Evolutionary conservation across 2,113 vertebrate species (phyloP).

Genomic region (Nanger granti): DNA sequence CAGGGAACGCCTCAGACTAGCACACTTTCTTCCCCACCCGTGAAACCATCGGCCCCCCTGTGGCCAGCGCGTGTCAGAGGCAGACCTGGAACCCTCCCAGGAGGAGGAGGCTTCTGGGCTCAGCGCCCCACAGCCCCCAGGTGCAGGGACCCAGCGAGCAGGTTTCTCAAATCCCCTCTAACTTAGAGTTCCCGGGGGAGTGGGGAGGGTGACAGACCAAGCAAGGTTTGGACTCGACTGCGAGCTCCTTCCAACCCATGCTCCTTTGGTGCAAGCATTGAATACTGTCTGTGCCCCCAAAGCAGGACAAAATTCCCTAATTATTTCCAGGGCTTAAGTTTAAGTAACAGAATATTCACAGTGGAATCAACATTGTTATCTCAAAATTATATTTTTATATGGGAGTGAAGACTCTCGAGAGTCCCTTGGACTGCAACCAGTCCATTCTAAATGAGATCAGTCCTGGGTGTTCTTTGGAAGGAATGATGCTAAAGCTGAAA

Average conservation of each 20-base stretch:
- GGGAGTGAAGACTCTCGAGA: background rate
- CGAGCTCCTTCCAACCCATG: background rate
- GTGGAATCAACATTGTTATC: background rate
- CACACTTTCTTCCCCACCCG: background rate
- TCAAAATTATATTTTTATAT: background rate
- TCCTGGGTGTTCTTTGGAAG: too few relatives aligned
- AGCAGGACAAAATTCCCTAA: background rate
- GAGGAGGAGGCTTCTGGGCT: background rate
- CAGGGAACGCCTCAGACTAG: background rate
- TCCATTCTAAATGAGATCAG: too few relatives aligned
- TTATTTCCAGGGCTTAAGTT: background rate
- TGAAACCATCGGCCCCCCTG: background rate
- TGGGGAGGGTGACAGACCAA: background rate
- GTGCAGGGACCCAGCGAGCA: background rate
- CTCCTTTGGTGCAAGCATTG: background rate
- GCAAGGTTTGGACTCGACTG: background rate
- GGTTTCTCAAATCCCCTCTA: conserved; percentile 7
- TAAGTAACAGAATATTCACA: background rate
- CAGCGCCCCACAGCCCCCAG: background rate
- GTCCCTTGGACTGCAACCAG: too few relatives aligned
- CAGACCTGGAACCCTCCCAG: background rate
- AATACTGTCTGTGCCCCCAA: background rate
- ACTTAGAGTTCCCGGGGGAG: conserved; percentile 16
- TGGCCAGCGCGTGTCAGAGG: background rate
- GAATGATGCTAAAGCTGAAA: too few relatives aligned